phyloP scores from a whole-genome alignment of 2,797 vertebrate species.

The Tenualosa thibaudeaui region DNA sequence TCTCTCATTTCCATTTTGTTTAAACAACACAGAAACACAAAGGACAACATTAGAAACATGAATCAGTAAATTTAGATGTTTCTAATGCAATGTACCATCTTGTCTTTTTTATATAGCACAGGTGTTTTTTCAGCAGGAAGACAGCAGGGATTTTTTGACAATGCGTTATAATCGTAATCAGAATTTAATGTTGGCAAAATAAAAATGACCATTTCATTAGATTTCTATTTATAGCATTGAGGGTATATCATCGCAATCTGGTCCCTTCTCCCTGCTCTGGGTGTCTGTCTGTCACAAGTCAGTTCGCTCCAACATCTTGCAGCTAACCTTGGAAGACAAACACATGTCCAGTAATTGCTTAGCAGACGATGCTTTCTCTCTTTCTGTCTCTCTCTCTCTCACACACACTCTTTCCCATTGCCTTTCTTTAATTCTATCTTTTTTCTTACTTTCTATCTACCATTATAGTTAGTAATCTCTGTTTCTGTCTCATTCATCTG shows the following conservation, averaged over 20 bases:
- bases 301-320: slow-evolving; percentile 31
- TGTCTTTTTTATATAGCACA: too few species aligned
- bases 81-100: neutral
- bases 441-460: neutral
- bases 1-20: neutral
- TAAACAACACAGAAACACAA: neutral
- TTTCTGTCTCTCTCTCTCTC: slow-evolving; percentile 29
- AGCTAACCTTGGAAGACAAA: slow-evolving; percentile 50
- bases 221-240: slow-evolving; percentile 26
- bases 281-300: slow-evolving; percentile 35
- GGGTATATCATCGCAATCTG: slow-evolving; percentile 19
- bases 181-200: neutral
- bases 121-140: neutral
- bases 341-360: slow-evolving; percentile 49
- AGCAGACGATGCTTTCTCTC: slow-evolving; percentile 40
- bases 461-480: neutral
- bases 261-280: slow-evolving; percentile 27
- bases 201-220: neutral
- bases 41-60: neutral
- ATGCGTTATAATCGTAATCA: too few species aligned
- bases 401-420: slow-evolving; percentile 41
- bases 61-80: neutral
- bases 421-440: neutral
- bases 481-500: neutral
- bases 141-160: neutral